A percentile compares a stretch with the other conserved stretches of the same genome.
Conservation (phyloP, 2,797 vertebrate genomes). For the Oophaga sylvatica region DNA sequence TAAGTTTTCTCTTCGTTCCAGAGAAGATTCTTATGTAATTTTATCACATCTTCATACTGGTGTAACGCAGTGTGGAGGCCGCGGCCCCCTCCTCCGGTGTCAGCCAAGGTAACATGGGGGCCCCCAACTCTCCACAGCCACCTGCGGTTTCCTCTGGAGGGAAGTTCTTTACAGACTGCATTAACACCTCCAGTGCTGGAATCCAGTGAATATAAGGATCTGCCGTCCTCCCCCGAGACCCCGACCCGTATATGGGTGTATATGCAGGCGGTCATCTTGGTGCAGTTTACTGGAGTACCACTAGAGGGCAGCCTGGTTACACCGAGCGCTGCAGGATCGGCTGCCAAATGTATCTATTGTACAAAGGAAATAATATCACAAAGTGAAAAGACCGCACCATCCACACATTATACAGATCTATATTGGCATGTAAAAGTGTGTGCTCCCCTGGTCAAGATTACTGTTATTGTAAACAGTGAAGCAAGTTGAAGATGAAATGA, state of each 20-base stretch:
- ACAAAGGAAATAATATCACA: not conserved
- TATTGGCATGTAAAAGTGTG: too few relatives aligned
- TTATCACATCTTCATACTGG: not conserved
- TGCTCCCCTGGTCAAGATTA: too few relatives aligned
- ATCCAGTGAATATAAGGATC: not conserved
- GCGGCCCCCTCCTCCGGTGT: not conserved
- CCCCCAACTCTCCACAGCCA: not conserved
- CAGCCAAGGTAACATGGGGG: conserved; percentile 40
- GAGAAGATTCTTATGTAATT: not conserved
- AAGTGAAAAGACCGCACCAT: not conserved
- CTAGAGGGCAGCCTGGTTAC: conserved; percentile 33
- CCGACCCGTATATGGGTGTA: too few relatives aligned
- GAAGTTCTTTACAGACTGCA: not conserved
- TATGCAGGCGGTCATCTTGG: not conserved
- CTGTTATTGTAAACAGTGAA: too few relatives aligned
- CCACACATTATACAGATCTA: too few relatives aligned
- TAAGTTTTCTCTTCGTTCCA: not conserved
- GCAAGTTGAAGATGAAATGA: too few relatives aligned
- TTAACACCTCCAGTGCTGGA: not conserved
- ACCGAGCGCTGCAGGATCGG: not conserved
- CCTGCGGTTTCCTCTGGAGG: conserved; percentile 5
- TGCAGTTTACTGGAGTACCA: not conserved
- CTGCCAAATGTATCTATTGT: not conserved
- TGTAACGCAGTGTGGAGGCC: not conserved
- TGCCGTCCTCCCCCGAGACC: not conserved